Evolutionary conservation across 1,140 invertebrate genomes (phyloP).

Genomic region (Saxidomus purpurata): DNA sequence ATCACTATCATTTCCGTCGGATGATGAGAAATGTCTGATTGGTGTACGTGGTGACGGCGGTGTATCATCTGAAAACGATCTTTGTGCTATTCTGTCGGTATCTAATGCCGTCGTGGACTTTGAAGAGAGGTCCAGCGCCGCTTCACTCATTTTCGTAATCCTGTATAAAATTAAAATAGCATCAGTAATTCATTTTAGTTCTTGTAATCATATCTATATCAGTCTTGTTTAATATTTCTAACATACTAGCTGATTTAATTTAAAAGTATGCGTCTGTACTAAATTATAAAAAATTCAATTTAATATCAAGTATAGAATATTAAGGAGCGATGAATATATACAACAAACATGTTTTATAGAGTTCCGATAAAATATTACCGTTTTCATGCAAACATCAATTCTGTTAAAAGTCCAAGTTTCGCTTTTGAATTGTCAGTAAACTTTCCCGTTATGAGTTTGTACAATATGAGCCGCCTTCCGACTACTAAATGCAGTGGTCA

Average conservation of each 20-base stretch:
- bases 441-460: constrained; percentile 25
- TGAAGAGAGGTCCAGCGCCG: constrained; percentile 78
- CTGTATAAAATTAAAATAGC: no score
- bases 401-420: constrained; percentile 13
- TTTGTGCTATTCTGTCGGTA: background rate
- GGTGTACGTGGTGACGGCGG: constrained; percentile 57
- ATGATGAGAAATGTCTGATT: constrained; percentile 42
- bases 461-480: constrained; percentile 54
- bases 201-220: no score
- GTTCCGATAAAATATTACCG: background rate
- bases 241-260: no score
- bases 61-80: constrained; percentile 35
- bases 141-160: constrained; percentile 73
- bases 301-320: no score
- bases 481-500: constrained; percentile 63
- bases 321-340: no score
- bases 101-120: constrained; percentile 59
- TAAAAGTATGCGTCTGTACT: no score
- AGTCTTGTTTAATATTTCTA: no score
- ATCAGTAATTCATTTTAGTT: background rate
- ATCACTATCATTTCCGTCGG: constrained; percentile 73
- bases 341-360: background rate
- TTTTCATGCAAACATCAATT: constrained; percentile 16
- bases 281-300: no score
- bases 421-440: background rate